Evolutionary conservation across 2,113 vertebrate species (phyloP).

Genomic region (Hydrochoerus hydrochaeris): DNA sequence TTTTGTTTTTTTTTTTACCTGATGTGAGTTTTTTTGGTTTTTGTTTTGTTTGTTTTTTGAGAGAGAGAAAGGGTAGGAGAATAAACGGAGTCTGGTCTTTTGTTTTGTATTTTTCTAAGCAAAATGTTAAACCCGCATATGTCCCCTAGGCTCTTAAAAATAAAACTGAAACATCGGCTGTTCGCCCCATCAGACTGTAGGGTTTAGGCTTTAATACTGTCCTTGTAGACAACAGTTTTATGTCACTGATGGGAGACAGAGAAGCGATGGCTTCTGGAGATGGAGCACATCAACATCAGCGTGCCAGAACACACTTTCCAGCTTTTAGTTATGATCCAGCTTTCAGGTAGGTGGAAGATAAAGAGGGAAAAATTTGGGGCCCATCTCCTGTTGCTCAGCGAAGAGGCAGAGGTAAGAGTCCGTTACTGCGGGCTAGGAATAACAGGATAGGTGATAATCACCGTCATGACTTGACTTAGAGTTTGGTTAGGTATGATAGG

Average conservation of each 20-base stretch:
- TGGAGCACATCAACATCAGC: background rate
- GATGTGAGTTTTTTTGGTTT: background rate
- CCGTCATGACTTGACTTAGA: background rate
- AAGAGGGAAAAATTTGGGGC: background rate
- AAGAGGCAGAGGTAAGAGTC: background rate
- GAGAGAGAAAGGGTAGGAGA: background rate
- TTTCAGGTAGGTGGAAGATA: background rate
- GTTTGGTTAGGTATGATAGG: background rate
- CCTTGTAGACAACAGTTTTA: background rate
- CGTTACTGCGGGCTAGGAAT: background rate
- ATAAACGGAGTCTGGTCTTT: background rate
- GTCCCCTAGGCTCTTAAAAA: background rate
- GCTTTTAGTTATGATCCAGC: background rate
- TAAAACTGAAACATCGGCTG: background rate
- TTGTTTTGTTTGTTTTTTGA: background rate
- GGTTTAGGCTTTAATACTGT: background rate
- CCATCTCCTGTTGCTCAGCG: fast-evolving
- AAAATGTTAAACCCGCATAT: background rate
- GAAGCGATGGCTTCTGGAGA: background rate
- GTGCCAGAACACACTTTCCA: background rate
- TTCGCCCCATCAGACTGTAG: background rate
- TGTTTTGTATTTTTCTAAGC: slow-evolving; percentile 49
- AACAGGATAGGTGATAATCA: background rate
- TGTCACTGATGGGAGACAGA: background rate
- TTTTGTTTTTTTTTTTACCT: slow-evolving; percentile 34